Base-by-base conservation (phyloP, 2,797 vertebrate species). In the Manis pentadactyla region DNA sequence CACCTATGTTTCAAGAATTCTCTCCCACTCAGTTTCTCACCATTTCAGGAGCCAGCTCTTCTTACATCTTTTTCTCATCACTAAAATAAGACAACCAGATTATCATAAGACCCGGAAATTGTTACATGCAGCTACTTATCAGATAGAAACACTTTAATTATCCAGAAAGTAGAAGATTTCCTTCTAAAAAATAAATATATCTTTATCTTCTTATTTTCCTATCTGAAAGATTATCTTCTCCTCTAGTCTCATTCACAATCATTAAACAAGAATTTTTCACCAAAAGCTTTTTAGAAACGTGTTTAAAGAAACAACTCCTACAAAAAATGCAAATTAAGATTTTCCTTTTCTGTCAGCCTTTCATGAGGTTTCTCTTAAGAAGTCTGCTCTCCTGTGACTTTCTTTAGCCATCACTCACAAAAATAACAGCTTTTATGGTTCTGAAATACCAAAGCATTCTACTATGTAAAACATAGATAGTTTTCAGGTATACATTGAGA, bases 101-200 rank as follows among this genome's bases (percentile, higher is more conserved):
- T 95, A 94, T 83, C 46, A 31, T 55, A 78, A 93, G 73, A 84
- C 81, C 87, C 3, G 49, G 91, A 95, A 95, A 96, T 75, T 96
- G 86, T 95, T 74, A 74, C 29, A 71, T 71, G 96, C 74, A 85
- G 93, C 46, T 89, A 85, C 79, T 95, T 96, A 93, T 96, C 97
- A 93, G 92, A 91, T 63, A 90, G 90, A 87, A 96, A 96, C 59
- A 95, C 55, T 96, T 97, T 97, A 97, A 97, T 97, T 97, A 94
- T 87, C 73, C 53, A 96, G 93, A 96, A 93, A 93, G 93, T 89
- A 34, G 34, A 61, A 94, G 90, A 88, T 90, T 95, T 68, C 29
- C 66, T 79, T 91, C 87, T 94, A 95, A 96, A 97, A 46, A 97
- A 88, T 78, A 94, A 86, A 96, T 94, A 95, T 90, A 93, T 94